phyloP scores from a whole-genome alignment of 30 jellyfish, hydroid and myxozoan genomes.

The Hydractinia echinata region DNA sequence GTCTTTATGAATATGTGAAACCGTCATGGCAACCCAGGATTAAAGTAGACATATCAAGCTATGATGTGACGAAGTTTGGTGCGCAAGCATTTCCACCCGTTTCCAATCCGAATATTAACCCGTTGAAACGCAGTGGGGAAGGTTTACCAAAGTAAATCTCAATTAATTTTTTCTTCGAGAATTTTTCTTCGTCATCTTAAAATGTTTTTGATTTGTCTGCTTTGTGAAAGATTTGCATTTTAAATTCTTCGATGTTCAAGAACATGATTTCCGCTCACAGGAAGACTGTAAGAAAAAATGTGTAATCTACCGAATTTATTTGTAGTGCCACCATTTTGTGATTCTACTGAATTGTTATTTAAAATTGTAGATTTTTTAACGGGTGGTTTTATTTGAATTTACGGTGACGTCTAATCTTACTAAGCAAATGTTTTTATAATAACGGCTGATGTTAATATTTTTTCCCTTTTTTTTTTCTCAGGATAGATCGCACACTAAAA shows the following conservation, averaged over 20 bases:
- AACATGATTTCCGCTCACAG: no score
- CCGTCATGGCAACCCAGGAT: slow-evolving; percentile 78
- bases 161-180: not conserved
- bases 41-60: slow-evolving; percentile 39
- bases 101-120: slow-evolving; percentile 63
- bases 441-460: no score
- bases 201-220: not conserved
- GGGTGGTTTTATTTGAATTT: no score
- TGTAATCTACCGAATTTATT: no score
- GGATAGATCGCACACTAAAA: slow-evolving; percentile 87
- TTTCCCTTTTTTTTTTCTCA: not conserved
- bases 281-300: no score
- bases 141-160: slow-evolving; percentile 53
- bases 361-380: no score
- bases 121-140: slow-evolving; percentile 22
- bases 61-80: slow-evolving; percentile 67
- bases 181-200: not conserved
- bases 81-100: slow-evolving; percentile 77
- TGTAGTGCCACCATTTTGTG: no score
- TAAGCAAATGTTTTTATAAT: no score
- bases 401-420: no score
- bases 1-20: slow-evolving; percentile 91
- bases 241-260: no score
- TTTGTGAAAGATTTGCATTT: not conserved
- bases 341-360: no score